Evolutionary conservation across 2,888 invertebrate genomes (phyloP), one percentile per base, ranked within the genome.

Genomic region (Thymelicus acteon): DNA sequence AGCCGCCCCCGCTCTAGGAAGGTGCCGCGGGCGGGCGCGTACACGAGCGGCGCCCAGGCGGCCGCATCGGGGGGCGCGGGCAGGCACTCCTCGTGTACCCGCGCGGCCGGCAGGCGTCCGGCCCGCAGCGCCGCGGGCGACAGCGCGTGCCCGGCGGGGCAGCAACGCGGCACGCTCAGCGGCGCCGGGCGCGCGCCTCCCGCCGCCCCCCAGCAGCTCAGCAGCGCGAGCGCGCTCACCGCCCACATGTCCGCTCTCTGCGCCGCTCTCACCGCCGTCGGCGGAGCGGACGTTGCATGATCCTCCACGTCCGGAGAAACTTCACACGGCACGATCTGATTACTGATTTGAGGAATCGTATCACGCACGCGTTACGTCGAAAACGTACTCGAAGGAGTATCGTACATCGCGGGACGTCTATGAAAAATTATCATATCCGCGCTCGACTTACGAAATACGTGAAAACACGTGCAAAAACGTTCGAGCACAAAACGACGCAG

Each of bases 31-130:
- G 85, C 84, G 3, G 95, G 95, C 47, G 95, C 94, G 81, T 94
- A 96, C 52, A 96, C 92, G 2, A 91, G 84, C 7, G 96, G 96
- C 54, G 92, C 85, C 95, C 96, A 96, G 3, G 82, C 75, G 19
- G 82, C 81, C 3, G 85, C 81, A 13, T 76, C 79, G 7, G 81
- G 80, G 0, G 48, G 75, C 47, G 82, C 82, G 4, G 85, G 82
- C 13, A 74, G 78, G 19, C 54, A 81, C 75, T 64, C 77, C 76
- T 81, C 90, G 87, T 62, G 77, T 80, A 84, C 72, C 80, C 82
- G 74, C 86, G 87, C 74, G 94, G 84, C 75, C 88, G 87, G 80
- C 95, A 94, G 62, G 93, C 94, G 73, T 88, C 85, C 39, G 86
- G 92, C 80, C 82, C 94, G 93, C 76, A 94, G 88, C 61, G 95